Conservation (phyloP, 1,140 invertebrate species). For the Oedothorax gibbosus region DNA sequence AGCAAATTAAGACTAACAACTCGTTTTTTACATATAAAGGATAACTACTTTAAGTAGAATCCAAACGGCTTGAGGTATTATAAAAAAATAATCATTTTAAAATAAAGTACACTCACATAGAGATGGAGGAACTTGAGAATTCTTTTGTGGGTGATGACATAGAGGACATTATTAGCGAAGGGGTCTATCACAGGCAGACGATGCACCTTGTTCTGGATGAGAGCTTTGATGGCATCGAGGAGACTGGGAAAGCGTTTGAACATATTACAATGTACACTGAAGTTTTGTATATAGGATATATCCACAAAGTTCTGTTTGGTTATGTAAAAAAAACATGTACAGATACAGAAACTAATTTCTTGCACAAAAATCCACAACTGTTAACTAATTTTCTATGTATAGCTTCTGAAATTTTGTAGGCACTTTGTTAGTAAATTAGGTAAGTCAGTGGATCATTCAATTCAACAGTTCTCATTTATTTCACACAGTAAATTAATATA, state of each 20-base stretch:
- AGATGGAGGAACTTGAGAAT: slow-evolving; percentile 98
- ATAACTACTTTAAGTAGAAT: background rate
- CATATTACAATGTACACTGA: background rate
- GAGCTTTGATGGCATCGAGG: slow-evolving; percentile 91
- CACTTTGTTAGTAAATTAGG: too few relatives aligned
- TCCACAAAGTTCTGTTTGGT: too few relatives aligned
- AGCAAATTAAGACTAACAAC: too few relatives aligned
- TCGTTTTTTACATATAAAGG: background rate
- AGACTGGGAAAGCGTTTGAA: slow-evolving; percentile 69
- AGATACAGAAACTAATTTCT: too few relatives aligned
- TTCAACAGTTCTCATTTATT: too few relatives aligned
- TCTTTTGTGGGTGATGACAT: slow-evolving; percentile 98
- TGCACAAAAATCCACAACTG: background rate
- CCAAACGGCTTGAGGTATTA: background rate
- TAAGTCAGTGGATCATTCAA: too few relatives aligned
- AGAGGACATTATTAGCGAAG: slow-evolving; percentile 95
- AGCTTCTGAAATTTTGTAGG: too few relatives aligned
- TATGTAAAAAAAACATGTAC: too few relatives aligned
- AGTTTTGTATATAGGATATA: background rate
- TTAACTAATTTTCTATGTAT: too few relatives aligned
- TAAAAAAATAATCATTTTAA: slow-evolving; percentile 4
- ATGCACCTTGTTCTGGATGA: slow-evolving; percentile 96
- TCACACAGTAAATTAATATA: too few relatives aligned
- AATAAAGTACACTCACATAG: slow-evolving; percentile 84
- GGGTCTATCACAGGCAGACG: slow-evolving; percentile 96